Conservation (phyloP, 2,888 invertebrate species). For the Rotaria magnacalcarata region DNA sequence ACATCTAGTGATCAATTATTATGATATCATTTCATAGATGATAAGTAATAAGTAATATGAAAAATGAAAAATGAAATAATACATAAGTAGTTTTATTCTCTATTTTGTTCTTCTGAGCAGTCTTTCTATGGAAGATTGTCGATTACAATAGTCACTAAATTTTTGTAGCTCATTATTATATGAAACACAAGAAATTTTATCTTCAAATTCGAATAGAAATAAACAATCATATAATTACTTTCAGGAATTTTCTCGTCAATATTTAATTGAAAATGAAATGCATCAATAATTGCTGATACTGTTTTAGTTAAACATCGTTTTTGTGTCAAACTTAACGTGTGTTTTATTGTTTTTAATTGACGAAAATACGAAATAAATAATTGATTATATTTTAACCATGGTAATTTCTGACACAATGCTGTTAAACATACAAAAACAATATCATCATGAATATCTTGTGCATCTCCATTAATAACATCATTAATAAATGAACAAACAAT, state of each 20-base stretch:
- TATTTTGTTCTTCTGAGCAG: too few relatives aligned
- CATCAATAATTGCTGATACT: neutral
- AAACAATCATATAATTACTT: neutral
- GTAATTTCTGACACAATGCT: neutral
- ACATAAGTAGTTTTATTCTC: too few relatives aligned
- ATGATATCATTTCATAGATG: too few relatives aligned
- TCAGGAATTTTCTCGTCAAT: neutral
- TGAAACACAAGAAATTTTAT: too few relatives aligned
- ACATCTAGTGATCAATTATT: too few relatives aligned
- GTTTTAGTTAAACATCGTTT: slow-evolving; percentile 26
- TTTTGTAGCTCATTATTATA: too few relatives aligned
- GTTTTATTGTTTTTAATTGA: neutral
- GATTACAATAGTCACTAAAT: too few relatives aligned
- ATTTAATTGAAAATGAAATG: slow-evolving; percentile 24
- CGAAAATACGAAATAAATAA: slow-evolving; percentile 13
- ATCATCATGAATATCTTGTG: neutral
- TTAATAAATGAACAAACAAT: slow-evolving; percentile 32
- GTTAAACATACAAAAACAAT: neutral
- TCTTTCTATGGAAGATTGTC: too few relatives aligned
- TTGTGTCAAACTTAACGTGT: neutral
- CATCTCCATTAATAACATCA: neutral
- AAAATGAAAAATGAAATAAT: too few relatives aligned
- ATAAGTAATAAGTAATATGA: too few relatives aligned
- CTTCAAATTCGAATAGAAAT: neutral
- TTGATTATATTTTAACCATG: slow-evolving; percentile 29